A percentile compares a stretch with the other conserved stretches of the same genome.
Conservation (phyloP, 2,113 vertebrate genomes). For the Ophiodon elongatus region DNA sequence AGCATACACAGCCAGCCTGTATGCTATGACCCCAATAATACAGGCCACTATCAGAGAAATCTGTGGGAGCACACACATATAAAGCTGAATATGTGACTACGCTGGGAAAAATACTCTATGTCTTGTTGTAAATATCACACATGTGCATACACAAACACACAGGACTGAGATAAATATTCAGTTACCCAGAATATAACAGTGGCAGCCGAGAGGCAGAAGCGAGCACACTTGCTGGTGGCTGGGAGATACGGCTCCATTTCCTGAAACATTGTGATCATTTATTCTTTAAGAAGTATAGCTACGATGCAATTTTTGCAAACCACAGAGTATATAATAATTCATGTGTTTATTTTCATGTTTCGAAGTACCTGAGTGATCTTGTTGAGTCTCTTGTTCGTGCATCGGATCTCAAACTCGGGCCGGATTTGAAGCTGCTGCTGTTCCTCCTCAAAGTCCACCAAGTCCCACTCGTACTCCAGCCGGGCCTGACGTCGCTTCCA, state of each 20-base stretch:
- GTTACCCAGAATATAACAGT: slow-evolving; percentile 95
- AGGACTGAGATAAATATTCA: neutral
- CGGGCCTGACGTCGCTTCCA: slow-evolving; percentile 96
- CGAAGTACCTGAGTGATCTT: slow-evolving; percentile 81
- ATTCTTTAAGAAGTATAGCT: neutral
- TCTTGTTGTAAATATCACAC: neutral
- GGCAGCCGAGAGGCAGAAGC: slow-evolving; percentile 90
- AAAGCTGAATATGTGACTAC: neutral
- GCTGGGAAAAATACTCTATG: neutral
- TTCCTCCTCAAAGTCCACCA: slow-evolving; percentile 96
- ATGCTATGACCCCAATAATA: slow-evolving; percentile 94
- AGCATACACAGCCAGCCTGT: slow-evolving; percentile 93
- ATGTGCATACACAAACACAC: neutral
- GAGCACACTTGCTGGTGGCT: slow-evolving; percentile 87
- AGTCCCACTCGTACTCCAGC: slow-evolving; percentile 95
- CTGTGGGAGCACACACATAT: slow-evolving; percentile 70
- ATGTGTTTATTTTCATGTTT: neutral
- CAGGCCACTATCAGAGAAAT: slow-evolving; percentile 92
- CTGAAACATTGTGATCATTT: slow-evolving; percentile 71
- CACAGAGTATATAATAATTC: neutral
- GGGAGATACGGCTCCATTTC: slow-evolving; percentile 96
- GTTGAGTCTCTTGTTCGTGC: slow-evolving; percentile 88
- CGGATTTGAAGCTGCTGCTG: slow-evolving; percentile 95
- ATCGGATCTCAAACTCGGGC: slow-evolving; percentile 95
- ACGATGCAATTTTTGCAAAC: neutral